Base-by-base conservation (phyloP, 2,888 invertebrate genomes). In the Punctoribates punctum region DNA sequence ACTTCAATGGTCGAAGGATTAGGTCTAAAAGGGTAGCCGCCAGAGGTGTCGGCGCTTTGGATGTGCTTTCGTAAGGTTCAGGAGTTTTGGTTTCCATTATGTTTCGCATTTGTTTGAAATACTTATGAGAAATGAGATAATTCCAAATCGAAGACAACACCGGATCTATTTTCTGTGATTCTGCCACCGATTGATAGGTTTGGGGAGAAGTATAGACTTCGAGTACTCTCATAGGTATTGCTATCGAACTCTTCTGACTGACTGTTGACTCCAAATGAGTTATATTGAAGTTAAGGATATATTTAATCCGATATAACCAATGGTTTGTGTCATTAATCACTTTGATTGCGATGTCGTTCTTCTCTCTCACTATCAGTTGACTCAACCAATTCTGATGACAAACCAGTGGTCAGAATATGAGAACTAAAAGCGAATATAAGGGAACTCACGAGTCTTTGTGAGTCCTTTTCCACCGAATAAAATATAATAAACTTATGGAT, bases 191-290 rank as follows among this genome's bases (percentile, higher is more conserved):
- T 51, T 54, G 72, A 75, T 81, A 82, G 73, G 81, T 82, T 73
- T 83, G 83, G 80, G 86, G 82, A 42, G 84, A 83, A 34, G 82
- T 82, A 72, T 81, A 83, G 34, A 90, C 88, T 83, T 93, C 92
- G 81, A 94, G 85, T 85, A 91, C 90, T 81, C 92, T 87, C 78
- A 94, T 85, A 6, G 92, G 90, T 74, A 92, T 88, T 27, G 91
- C 90, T 78, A 90, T 85, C 4, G 88, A 87, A 11, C 38, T 48
- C 27, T 78, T 73, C 2, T 79, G 80, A 29, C 78, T 70, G 15
- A 81, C 79, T 15, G 82, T 81, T 25, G 77, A 77, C 27, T 76
- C 75, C 65, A 83, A 77, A 77, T 82, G 80, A 67, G 82, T 82
- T 78, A 75, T 79, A 74, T 76, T 74, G 73, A 62, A 76, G 27